phyloP scores from a whole-genome alignment of 2,113 vertebrate genomes.

The Cygnus atratus region DNA sequence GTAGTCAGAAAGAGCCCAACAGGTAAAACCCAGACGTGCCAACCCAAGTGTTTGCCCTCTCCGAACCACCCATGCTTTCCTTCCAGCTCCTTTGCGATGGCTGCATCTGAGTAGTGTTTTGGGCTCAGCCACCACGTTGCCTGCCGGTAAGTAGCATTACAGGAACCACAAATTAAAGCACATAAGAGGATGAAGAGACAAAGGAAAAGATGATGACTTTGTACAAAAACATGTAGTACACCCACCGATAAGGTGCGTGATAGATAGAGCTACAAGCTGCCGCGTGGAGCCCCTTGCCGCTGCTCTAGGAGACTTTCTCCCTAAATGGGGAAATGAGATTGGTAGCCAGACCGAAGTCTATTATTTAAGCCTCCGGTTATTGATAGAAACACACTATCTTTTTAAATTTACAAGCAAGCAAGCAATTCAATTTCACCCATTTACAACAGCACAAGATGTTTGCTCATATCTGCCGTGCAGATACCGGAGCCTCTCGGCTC shows the following conservation, averaged over 20 bases:
- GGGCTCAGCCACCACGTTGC: neutral
- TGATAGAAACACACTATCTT: slow-evolving; percentile 58
- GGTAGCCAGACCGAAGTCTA: slow-evolving; percentile 41
- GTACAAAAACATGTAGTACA: slow-evolving; percentile 19
- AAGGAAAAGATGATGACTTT: slow-evolving; percentile 34
- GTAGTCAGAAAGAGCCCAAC: neutral
- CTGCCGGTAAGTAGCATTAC: neutral
- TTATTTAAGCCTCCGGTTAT: slow-evolving; percentile 46
- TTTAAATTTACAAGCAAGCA: slow-evolving; percentile 66
- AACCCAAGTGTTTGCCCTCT: neutral
- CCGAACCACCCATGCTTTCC: neutral
- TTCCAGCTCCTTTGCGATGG: neutral
- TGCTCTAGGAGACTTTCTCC: slow-evolving; percentile 10
- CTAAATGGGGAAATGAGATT: slow-evolving; percentile 16
- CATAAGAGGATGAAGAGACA: slow-evolving; percentile 34
- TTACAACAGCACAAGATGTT: slow-evolving; percentile 47
- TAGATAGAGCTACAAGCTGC: slow-evolving; percentile 32
- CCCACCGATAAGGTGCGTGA: slow-evolving; percentile 40
- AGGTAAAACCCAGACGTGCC: neutral
- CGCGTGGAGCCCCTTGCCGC: neutral
- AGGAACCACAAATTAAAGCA: neutral
- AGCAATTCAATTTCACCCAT: slow-evolving; percentile 54
- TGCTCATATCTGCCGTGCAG: neutral
- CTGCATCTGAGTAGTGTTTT: neutral
- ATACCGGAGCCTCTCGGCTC: neutral